Evolutionary conservation across 2,888 invertebrate species (phyloP).

Genomic region (Spilarctia lutea): DNA sequence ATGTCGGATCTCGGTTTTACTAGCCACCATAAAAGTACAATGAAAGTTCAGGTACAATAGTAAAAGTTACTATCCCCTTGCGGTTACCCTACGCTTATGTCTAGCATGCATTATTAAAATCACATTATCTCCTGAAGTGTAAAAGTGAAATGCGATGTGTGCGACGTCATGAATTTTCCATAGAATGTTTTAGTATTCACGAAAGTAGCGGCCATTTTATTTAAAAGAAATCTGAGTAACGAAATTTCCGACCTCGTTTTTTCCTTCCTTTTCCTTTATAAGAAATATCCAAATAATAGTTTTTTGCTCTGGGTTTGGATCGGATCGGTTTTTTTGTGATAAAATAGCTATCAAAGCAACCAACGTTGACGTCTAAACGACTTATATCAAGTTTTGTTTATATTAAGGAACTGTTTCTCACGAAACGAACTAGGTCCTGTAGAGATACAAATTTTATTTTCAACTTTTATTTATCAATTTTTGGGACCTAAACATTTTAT

Average conservation of each 20-base stretch:
- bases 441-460: neutral
- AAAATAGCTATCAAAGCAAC: constrained; percentile 43
- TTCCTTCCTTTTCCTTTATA: neutral
- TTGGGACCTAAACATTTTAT: neutral
- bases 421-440: neutral
- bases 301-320: constrained; percentile 29
- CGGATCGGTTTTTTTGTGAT: constrained; percentile 52
- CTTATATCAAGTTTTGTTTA: constrained; percentile 44
- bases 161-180: neutral
- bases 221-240: neutral
- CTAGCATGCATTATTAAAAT: constrained; percentile 3
- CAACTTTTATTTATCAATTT: constrained; percentile 13
- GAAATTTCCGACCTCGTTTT: constrained; percentile 25
- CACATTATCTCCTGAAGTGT: constrained; percentile 22
- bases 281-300: neutral
- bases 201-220: neutral
- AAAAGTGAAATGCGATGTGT: constrained; percentile 11
- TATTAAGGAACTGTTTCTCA: constrained; percentile 44
- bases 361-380: constrained; percentile 51
- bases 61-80: neutral
- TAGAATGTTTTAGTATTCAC: neutral
- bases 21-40: neutral
- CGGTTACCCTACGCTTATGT: neutral
- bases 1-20: neutral
- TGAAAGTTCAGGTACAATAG: neutral